Percentiles rank a stretch among this genome's conserved stretches.
Conservation (phyloP, 1,140 invertebrate genomes). For the Neodiprion lecontei region DNA sequence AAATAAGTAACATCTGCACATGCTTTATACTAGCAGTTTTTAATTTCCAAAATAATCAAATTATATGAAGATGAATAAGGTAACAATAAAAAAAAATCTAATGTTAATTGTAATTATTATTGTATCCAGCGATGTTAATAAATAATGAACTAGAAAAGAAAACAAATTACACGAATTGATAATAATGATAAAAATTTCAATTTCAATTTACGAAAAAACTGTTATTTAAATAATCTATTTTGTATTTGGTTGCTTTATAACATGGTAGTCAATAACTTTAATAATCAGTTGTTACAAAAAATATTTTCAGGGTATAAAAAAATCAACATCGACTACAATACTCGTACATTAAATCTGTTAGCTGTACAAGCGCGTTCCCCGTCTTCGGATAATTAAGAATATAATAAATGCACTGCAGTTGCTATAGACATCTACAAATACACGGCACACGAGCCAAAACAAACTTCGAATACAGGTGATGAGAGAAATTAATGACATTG, state of each 20-base stretch:
- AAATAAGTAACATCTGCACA: no score
- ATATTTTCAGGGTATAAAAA: not conserved
- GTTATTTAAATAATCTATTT: not conserved
- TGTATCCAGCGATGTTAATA: no score
- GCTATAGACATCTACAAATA: not conserved
- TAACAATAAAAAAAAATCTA: no score
- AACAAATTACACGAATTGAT: not conserved
- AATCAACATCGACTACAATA: not conserved
- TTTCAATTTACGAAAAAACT: not conserved
- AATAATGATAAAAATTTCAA: no score
- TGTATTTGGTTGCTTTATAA: not conserved
- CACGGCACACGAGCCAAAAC: no score
- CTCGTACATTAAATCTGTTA: not conserved
- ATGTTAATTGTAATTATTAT: no score
- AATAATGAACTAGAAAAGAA: not conserved
- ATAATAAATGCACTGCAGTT: no score
- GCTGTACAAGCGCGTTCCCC: not conserved
- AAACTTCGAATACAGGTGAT: not conserved
- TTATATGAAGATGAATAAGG: no score
- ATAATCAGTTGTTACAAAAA: not conserved
- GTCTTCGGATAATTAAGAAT: no score
- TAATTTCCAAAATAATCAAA: no score
- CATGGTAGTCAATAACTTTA: not conserved
- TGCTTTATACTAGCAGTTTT: no score
- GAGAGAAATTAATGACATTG: not conserved